A percentile compares a stretch with the other conserved stretches of the same genome.
Conservation (phyloP, 2,797 vertebrate species). For the Odontamblyopus rebecca region DNA sequence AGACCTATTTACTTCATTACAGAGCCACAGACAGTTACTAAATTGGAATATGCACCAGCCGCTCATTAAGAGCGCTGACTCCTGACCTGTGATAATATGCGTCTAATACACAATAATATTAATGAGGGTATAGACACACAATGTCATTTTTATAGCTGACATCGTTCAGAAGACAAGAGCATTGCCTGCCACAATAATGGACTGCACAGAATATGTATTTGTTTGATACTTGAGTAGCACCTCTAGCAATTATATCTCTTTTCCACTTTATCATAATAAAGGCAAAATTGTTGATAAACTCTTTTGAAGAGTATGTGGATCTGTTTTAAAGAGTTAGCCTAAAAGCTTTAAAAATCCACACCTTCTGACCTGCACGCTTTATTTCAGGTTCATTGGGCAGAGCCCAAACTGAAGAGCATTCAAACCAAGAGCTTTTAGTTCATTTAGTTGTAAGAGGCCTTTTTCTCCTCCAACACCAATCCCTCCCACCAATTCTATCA, state of each 20-base stretch:
- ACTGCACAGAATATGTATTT: neutral
- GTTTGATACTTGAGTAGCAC: neutral
- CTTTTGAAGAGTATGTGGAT: slow-evolving; percentile 43
- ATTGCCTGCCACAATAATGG: neutral
- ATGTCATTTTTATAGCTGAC: neutral
- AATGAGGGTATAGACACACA: too few species aligned
- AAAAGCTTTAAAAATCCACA: slow-evolving; percentile 66
- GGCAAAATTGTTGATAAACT: slow-evolving; percentile 9
- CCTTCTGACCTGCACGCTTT: slow-evolving; percentile 64
- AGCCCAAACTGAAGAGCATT: slow-evolving; percentile 69
- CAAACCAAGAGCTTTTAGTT: slow-evolving; percentile 77
- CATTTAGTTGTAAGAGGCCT: slow-evolving; percentile 72
- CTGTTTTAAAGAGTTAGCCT: slow-evolving; percentile 66
- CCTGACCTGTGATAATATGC: neutral
- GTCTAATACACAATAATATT: too few species aligned
- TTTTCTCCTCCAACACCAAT: slow-evolving; percentile 66
- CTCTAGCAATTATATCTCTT: neutral
- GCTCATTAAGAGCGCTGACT: neutral
- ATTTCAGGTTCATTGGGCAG: slow-evolving; percentile 59
- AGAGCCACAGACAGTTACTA: neutral
- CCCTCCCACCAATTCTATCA: slow-evolving; percentile 56
- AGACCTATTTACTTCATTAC: neutral
- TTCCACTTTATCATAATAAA: neutral
- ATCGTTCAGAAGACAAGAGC: neutral
- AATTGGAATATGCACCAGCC: neutral